Percentiles rank a stretch among this genome's conserved stretches.
Evolutionary conservation across 2,113 vertebrate genomes (phyloP).

Genomic region (Orthonyx spaldingii): DNA sequence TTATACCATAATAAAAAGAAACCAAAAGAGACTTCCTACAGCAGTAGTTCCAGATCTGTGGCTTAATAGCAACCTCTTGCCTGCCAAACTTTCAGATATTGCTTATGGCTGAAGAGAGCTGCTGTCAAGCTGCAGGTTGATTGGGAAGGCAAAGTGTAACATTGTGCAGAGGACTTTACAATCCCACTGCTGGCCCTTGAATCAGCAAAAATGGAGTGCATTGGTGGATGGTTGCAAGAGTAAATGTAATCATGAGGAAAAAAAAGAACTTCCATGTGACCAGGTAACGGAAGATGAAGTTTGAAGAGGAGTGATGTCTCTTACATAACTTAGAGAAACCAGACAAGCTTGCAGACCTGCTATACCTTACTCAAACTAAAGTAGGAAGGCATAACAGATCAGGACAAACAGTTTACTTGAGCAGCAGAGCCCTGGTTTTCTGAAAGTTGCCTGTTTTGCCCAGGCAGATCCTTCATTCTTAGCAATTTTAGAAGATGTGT

Average conservation of each 20-base stretch:
- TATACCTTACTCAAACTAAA: neutral
- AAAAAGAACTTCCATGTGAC: neutral
- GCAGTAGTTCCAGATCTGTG: neutral
- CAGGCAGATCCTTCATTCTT: neutral
- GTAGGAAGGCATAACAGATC: neutral
- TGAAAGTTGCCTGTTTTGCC: neutral
- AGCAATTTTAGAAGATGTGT: neutral
- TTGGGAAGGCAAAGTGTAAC: neutral
- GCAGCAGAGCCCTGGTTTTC: neutral
- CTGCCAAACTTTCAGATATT: neutral
- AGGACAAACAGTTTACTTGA: neutral
- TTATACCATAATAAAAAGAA: constrained; percentile 20
- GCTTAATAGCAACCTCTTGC: constrained; percentile 5
- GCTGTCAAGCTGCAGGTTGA: neutral
- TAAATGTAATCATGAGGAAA: neutral
- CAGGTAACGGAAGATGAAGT: neutral
- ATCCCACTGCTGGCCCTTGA: neutral
- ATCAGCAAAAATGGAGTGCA: neutral
- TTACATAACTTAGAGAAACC: neutral
- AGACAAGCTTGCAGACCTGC: neutral
- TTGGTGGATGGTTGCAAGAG: neutral
- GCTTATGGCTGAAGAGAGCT: neutral
- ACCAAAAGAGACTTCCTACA: neutral
- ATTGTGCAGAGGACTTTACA: neutral
- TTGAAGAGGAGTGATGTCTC: neutral